These are phyloP conservation scores for Xanthia icteritia DNA, from an alignment of 2,888 invertebrate species.

Conservation along the genomic window DNA sequence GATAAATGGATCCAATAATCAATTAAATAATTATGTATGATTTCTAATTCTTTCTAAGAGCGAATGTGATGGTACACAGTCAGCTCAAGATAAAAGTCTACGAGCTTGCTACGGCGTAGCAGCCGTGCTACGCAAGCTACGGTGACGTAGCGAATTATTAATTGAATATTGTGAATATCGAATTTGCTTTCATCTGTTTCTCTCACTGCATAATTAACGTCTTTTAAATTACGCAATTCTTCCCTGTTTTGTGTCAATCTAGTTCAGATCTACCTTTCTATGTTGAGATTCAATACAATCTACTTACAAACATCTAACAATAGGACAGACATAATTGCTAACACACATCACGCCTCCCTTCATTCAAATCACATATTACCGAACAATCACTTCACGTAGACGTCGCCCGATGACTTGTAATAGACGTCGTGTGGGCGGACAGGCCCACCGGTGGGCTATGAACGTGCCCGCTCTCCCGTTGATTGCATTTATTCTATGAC, in stretches of 20 bases:
- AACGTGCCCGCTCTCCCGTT: slow-evolving; percentile 73
- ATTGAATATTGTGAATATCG: not conserved
- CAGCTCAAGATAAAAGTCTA: not conserved
- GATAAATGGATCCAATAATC: too few species aligned
- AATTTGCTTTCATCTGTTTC: not conserved
- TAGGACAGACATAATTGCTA: slow-evolving; percentile 1
- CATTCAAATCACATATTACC: slow-evolving; percentile 64
- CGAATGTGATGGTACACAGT: not conserved
- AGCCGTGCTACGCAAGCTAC: slow-evolving; percentile 10
- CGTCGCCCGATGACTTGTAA: slow-evolving; percentile 72
- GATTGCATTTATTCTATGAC: slow-evolving; percentile 78
- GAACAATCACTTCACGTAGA: slow-evolving; percentile 75
- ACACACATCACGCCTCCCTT: slow-evolving; percentile 28
- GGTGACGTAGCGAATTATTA: not conserved
- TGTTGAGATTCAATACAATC: not conserved
- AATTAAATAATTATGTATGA: too few species aligned
- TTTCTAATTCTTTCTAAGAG: not conserved
- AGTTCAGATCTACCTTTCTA: not conserved
- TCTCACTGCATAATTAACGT: too few species aligned
- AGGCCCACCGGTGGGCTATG: slow-evolving; percentile 68
- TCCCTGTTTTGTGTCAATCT: not conserved
- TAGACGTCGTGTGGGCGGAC: slow-evolving; percentile 68
- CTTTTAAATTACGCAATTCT: not conserved
- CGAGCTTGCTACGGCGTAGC: slow-evolving; percentile 29
- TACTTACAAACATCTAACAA: not conserved